Evolutionary conservation across 2,888 invertebrate genomes (phyloP), one percentile per base, ranked within the genome.

Genomic region (Euplexia lucipara): DNA sequence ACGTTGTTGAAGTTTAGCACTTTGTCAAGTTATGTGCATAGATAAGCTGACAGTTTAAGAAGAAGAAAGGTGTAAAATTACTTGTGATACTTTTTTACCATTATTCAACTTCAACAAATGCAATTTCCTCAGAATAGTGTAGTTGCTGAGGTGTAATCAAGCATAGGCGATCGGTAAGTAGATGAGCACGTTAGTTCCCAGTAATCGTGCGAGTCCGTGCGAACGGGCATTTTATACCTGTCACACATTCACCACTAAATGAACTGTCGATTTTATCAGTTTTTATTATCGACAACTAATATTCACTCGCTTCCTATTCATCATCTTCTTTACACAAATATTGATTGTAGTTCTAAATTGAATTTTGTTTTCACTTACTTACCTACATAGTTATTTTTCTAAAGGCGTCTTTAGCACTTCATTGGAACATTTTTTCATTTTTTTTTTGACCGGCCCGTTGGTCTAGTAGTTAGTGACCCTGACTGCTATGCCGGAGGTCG

Each of bases 181-280:
- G 66, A 75, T 67, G 79, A 77, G 60, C 68, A 65, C 51, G 78
- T 70, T 75, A 79, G 81, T 83, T 83, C 85, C 77, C 83, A 78
- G 85, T 90, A 90, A 89, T 90, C 82, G 88, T 77, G 81, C 71
- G 77, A 76, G 79, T 72, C 71, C 87, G 87, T 88, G 90, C 85
- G 90, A 90, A 90, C 88, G 87, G 83, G 86, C 85, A 86, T 86
- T 84, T 85, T 81, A 86, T 87, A 89, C 83, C 83, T 88, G 86
- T 88, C 86, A 84, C 85, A 87, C 84, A 86, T 86, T 83, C 75
- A 34, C 67, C 56, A 39, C 53, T 75, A 63, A 75, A 71, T 61
- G 47, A 78, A 72, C 69, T 64, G 68, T 76, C 65, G 63, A 74
- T 70, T 63, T 6, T 74, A 70, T 74, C 70, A 67, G 70, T 70